Evolutionary conservation across 37 sponge, comb jelly and placozoan genomes (phyloP).

Genomic region (Halisarca cf. caerulea): DNA sequence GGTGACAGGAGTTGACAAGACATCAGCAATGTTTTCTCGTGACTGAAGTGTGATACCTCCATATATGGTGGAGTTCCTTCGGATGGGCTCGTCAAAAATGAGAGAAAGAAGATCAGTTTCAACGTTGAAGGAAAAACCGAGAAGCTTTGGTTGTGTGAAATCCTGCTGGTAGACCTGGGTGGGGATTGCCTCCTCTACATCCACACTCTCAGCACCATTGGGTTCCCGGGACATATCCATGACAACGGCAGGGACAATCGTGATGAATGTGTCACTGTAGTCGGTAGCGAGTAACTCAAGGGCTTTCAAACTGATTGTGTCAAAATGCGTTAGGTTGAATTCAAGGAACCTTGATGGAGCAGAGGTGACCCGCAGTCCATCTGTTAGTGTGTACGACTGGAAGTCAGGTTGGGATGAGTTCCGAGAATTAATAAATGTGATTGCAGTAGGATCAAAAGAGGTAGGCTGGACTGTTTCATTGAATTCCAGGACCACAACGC

Average conservation of each 20-base stretch:
- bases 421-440: slow-evolving; percentile 63
- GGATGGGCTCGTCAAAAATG: slow-evolving; percentile 88
- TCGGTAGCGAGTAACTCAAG: slow-evolving; percentile 71
- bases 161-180: slow-evolving; percentile 63
- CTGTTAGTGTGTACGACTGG: slow-evolving; percentile 64
- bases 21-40: slow-evolving; percentile 18
- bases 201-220: slow-evolving; percentile 40
- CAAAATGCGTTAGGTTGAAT: slow-evolving; percentile 61
- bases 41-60: slow-evolving; percentile 66
- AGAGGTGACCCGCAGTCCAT: slow-evolving; percentile 31
- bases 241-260: slow-evolving; percentile 48
- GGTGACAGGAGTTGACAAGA: slow-evolving; percentile 3
- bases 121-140: slow-evolving; percentile 63
- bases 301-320: slow-evolving; percentile 63
- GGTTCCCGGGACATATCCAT: slow-evolving; percentile 70
- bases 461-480: slow-evolving; percentile 73
- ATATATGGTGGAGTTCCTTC: slow-evolving; percentile 52
- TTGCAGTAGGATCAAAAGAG: slow-evolving; percentile 72
- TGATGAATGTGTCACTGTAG: slow-evolving; percentile 71
- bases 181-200: slow-evolving; percentile 26
- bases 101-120: slow-evolving; percentile 60
- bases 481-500: slow-evolving; percentile 74
- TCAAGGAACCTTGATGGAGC: slow-evolving; percentile 73
- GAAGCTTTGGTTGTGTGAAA: slow-evolving; percentile 56
- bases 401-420: slow-evolving; percentile 27